Evolutionary conservation across 2,797 vertebrate species (phyloP), one percentile per base, ranked within the genome.

Genomic region (Scomberomorus guttatus): DNA sequence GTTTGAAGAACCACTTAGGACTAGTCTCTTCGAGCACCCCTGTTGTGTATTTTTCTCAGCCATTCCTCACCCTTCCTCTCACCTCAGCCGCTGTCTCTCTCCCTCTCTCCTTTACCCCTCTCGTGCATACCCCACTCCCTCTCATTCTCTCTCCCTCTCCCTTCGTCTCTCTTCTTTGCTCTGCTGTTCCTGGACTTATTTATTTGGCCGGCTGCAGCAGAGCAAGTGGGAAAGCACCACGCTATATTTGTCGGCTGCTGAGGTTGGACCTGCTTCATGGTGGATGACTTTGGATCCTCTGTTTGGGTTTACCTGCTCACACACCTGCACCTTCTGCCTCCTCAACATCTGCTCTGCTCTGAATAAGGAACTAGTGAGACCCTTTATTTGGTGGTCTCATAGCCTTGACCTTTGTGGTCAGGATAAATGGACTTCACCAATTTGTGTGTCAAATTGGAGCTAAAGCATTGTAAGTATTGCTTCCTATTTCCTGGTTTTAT

Each of bases 211-310:
- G 20, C 51, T 66, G 79, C 58, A 60, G 69, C 79, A 75, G 80
- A 81, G 88, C 64, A 25, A 29, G 74, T 80, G 87, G 93, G 92
- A 93, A 94, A 93, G 90, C 83, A 93, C 93, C 91, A 11, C 83
- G 84, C 83, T 93, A 92, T 92, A 94, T 94, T 90, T 91, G 89
- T 92, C 79, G 0, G 82, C 85, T 61, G 75, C 83, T 87, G 80
- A 80, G 64, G 56, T 87, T 82, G 84, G 85, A 88, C 56, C 72
- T 60, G 74, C 66, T 86, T 88, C 60, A 60, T 22, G 64, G 77
- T 76, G 84, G 89, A 87, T 83, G 77, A 88, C 78, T 88, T 55
- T 73, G 85, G 83, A 80, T 82, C 75, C 25, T 81, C 54, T 77
- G 52, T 77, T 84, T 82, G 85, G 83, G 71, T 88, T 88, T 85